These are phyloP conservation scores for Nemopilema nomurai DNA, from an alignment of 30 jellyfish, hydroid and myxozoan genomes.

Conservation along the genomic window DNA sequence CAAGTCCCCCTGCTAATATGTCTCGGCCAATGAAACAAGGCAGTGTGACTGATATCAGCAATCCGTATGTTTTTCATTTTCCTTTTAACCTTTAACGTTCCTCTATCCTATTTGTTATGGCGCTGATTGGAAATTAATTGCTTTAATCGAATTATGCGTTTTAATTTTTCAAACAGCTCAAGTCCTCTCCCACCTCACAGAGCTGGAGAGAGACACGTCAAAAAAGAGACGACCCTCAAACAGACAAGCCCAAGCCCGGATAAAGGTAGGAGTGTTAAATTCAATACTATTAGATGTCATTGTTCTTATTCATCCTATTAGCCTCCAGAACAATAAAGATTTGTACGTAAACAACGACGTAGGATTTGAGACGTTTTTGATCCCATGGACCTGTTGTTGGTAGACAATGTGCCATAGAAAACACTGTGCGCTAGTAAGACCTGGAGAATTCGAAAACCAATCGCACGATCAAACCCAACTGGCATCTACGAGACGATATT, in stretches of 20 bases:
- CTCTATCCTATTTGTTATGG: neutral
- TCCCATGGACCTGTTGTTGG: constrained; percentile 29
- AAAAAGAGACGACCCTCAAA: constrained; percentile 16
- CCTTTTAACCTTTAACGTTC: neutral
- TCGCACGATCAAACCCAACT: neutral
- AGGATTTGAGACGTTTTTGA: constrained; percentile 15
- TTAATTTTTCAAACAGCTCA: constrained; percentile 6
- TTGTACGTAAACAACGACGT: constrained; percentile 53
- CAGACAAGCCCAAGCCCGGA: constrained; percentile 18
- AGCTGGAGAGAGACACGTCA: constrained; percentile 30
- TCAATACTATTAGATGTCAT: constrained; percentile 35
- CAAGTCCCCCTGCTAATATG: no score
- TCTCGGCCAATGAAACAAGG: neutral
- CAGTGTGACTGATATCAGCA: neutral
- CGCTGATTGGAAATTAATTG: neutral
- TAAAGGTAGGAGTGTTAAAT: constrained; percentile 61
- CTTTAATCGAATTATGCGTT: neutral
- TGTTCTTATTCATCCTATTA: constrained; percentile 47
- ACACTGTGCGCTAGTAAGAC: neutral
- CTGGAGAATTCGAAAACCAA: neutral
- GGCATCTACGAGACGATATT: neutral
- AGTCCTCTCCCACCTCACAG: constrained; percentile 24
- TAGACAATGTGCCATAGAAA: neutral
- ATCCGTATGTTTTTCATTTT: neutral
- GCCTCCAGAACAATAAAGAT: constrained; percentile 24